Evolutionary conservation across 2,797 vertebrate genomes (phyloP), one percentile per base, ranked within the genome.

Genomic region (Gadopsis marmoratus): DNA sequence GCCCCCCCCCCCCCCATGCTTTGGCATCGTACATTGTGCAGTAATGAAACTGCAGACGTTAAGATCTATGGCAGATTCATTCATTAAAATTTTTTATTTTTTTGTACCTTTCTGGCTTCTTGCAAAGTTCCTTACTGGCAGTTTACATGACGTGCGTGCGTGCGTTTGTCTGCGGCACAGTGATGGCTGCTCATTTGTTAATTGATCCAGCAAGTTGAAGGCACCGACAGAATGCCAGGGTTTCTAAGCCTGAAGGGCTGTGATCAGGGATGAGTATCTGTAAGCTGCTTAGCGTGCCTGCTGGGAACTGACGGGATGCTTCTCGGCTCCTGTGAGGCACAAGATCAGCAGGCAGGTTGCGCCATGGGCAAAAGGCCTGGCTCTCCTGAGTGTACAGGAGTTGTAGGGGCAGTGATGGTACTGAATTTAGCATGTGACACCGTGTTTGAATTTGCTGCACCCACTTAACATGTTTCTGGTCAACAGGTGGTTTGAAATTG

Each of bases 201-300:
- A 94, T 93, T 92, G 92, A 95, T 93, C 88, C 76, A 81, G 91
- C 88, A 79, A 90, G 82, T 92, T 92, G 83, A 88, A 86, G 81
- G 75, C 19, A 51, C 86, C 78, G 81, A 81, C 88, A 88, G 86
- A 90, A 84, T 87, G 84, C 76, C 79, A 71, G 79, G 68, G 71
- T 85, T 86, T 89, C 82, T 93, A 93, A 95, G 91, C 89, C 86
- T 75, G 63, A 53, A 75, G 86, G 84, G 81, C 86, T 85, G 90
- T 91, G 90, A 94, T 91, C 91, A 86, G 90, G 86, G 90, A 93
- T 93, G 92, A 94, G 93, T 89, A 90, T 88, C 87, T 91, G 74
- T 96, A 95, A 95, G 93, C 94, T 83, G 90, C 93, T 95, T 94
- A 94, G 83, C 60, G n/a, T 67, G 85, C 86, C 91, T 94, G 91